phyloP scores from a whole-genome alignment of 2,888 invertebrate species.

The Heteropelma amictum region DNA sequence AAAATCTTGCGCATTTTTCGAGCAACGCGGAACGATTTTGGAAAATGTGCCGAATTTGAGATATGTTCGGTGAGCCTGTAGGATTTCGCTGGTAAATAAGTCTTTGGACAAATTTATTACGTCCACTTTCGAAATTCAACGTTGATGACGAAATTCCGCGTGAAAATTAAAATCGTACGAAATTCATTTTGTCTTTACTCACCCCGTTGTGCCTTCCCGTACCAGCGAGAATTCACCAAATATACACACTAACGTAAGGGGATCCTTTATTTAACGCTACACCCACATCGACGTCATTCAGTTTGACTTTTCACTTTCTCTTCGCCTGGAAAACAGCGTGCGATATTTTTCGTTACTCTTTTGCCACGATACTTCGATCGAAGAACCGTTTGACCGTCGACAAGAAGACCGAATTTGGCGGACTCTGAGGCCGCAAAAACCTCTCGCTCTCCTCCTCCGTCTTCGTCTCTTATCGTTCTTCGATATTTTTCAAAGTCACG shows the following conservation, averaged over 20 bases:
- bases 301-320: constrained; percentile 33
- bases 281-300: constrained; percentile 32
- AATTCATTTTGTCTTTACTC: not conserved
- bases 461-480: not conserved
- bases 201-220: constrained; percentile 1
- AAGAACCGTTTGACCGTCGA: constrained; percentile 31
- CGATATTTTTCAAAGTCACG: constrained; percentile 3
- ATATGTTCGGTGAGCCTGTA: no score
- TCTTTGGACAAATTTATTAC: no score
- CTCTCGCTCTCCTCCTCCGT: constrained; percentile 17
- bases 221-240: not conserved
- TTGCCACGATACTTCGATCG: constrained; percentile 18
- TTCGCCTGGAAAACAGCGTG: constrained; percentile 2
- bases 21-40: no score
- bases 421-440: constrained; percentile 1
- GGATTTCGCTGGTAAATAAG: no score
- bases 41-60: no score
- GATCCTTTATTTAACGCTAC: constrained; percentile 24
- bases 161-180: no score
- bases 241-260: not conserved
- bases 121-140: no score
- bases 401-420: constrained; percentile 30
- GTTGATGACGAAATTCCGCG: no score
- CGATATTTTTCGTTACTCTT: no score
- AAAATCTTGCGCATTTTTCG: no score